Percentiles rank a stretch among this genome's conserved stretches.
These are phyloP conservation scores for Zootoca vivipara DNA, from an alignment of 2,113 vertebrate species.

Conservation along the genomic window DNA sequence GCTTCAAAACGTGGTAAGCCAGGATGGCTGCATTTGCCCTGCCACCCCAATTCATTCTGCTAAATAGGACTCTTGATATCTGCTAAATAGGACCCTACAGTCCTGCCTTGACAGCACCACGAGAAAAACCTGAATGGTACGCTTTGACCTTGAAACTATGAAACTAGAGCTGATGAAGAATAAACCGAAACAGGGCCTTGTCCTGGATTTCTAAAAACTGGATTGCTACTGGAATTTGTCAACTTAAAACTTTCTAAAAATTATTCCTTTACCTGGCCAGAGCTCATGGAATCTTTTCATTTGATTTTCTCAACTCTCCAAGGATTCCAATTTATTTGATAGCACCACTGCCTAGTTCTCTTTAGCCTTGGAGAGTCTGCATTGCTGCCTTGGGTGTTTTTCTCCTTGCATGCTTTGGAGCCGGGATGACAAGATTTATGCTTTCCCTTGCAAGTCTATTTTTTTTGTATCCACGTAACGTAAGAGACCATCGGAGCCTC, in stretches of 20 bases:
- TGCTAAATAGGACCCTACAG: background rate
- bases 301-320: too few relatives aligned
- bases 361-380: background rate
- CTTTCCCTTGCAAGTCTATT: background rate
- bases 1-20: background rate
- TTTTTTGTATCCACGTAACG: background rate
- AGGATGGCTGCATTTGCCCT: background rate
- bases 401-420: accelerated
- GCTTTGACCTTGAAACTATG: too few relatives aligned
- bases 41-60: background rate
- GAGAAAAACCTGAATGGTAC: too few relatives aligned
- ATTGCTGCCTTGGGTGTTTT: background rate
- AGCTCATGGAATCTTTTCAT: too few relatives aligned
- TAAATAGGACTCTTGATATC: background rate
- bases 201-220: too few relatives aligned
- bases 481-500: background rate
- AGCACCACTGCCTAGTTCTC: background rate
- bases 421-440: background rate
- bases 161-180: too few relatives aligned
- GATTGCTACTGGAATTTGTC: too few relatives aligned
- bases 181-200: too few relatives aligned
- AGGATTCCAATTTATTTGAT: too few relatives aligned
- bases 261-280: too few relatives aligned
- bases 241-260: too few relatives aligned
- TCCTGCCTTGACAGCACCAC: background rate